phyloP scores from a whole-genome alignment of 1,140 invertebrate species.

The Pinna nobilis region DNA sequence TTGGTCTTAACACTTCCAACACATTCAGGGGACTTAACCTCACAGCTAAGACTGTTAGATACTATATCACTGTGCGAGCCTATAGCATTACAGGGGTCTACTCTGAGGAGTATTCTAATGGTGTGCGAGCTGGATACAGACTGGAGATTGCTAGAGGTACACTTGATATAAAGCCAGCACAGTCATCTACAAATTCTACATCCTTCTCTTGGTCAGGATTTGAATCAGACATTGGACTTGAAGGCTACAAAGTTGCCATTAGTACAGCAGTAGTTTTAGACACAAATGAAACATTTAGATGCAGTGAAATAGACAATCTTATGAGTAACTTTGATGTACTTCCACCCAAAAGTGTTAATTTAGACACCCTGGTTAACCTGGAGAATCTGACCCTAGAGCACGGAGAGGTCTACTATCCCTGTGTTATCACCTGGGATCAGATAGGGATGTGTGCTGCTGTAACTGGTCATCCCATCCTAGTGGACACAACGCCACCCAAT shows the following conservation, averaged over 20 bases:
- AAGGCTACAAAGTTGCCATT: constrained; percentile 31
- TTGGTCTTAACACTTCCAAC: constrained; percentile 42
- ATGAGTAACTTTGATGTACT: constrained; percentile 20
- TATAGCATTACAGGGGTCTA: constrained; percentile 51
- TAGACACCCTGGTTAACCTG: constrained; percentile 22
- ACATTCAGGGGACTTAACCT: constrained; percentile 47
- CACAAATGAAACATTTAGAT: constrained; percentile 4
- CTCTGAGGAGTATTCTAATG: constrained; percentile 49
- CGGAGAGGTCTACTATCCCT: constrained; percentile 33
- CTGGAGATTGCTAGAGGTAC: constrained; percentile 35
- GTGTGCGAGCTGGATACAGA: constrained; percentile 47
- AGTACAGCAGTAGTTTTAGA: neutral
- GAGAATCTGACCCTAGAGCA: constrained; percentile 33
- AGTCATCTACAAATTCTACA: constrained; percentile 30
- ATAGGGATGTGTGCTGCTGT: constrained; percentile 28
- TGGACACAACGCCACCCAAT: constrained; percentile 42
- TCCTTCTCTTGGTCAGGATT: constrained; percentile 46
- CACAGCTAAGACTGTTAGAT: constrained; percentile 47
- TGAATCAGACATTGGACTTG: constrained; percentile 49
- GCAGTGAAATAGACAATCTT: constrained; percentile 10
- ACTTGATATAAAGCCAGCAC: constrained; percentile 21
- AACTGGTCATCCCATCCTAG: constrained; percentile 3
- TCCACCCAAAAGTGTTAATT: neutral
- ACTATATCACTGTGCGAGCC: constrained; percentile 53
- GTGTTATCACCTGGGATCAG: constrained; percentile 31